Conservation (phyloP, 2,888 invertebrate genomes). For the Pharmacophagus antenor region DNA sequence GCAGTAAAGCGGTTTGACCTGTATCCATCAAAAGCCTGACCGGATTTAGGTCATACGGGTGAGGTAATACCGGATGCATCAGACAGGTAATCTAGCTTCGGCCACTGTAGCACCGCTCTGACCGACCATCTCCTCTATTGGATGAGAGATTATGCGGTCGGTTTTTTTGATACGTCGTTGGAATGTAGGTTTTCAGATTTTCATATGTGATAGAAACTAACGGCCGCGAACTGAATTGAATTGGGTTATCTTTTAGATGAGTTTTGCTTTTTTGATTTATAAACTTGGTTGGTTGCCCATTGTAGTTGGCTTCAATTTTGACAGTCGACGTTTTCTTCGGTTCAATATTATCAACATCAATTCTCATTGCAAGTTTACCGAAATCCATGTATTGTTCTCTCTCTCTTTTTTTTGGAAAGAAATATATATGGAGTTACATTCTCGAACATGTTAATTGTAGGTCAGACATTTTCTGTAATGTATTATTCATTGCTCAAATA, state of each 20-base stretch:
- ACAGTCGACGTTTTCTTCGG: too few species aligned
- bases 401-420: too few species aligned
- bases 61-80: conserved; percentile 23
- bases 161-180: conserved; percentile 14
- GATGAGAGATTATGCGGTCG: conserved; percentile 17
- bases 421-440: too few species aligned
- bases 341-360: too few species aligned
- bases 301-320: too few species aligned
- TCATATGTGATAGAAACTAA: not conserved
- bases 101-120: conserved; percentile 5
- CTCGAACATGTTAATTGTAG: too few species aligned
- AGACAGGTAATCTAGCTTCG: conserved; percentile 25
- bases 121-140: conserved; percentile 16
- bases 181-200: not conserved
- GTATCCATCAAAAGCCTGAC: conserved; percentile 17
- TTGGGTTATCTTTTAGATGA: not conserved
- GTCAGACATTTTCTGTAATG: too few species aligned
- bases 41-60: conserved; percentile 21
- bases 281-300: too few species aligned
- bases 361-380: too few species aligned
- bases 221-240: conserved; percentile 11
- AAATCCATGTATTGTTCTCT: too few species aligned
- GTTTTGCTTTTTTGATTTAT: not conserved
- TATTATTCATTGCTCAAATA: too few species aligned
- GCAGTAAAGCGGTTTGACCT: conserved; percentile 14